These are phyloP conservation scores for Tyrannus savana DNA, from an alignment of 2,113 vertebrate genomes.

Conservation along the genomic window DNA sequence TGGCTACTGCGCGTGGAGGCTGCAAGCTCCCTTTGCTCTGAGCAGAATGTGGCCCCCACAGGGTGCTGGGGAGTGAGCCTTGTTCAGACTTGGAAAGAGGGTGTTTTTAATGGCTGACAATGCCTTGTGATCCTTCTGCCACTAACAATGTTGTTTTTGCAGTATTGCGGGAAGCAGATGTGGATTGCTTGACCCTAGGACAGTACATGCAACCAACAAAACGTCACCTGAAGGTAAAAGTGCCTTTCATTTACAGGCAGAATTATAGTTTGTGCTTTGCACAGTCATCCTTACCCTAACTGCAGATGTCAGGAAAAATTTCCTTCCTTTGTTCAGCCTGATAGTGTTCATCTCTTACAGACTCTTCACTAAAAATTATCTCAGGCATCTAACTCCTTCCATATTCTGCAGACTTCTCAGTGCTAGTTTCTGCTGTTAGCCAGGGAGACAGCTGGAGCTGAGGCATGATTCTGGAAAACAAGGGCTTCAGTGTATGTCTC, in stretches of 20 bases:
- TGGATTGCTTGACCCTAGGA: constrained; percentile 95
- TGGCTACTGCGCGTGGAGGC: fast-evolving
- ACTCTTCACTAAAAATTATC: neutral
- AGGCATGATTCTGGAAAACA: neutral
- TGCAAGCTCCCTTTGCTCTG: neutral
- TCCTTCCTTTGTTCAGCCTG: neutral
- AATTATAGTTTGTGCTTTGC: neutral
- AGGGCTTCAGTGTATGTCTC: neutral
- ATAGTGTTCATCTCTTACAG: neutral
- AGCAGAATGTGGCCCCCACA: neutral
- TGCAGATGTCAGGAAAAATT: neutral
- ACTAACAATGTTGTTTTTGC: constrained; percentile 14
- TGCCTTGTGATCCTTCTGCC: neutral
- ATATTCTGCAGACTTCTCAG: neutral
- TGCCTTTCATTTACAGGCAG: neutral
- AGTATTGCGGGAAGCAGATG: constrained; percentile 87
- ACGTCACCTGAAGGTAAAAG: constrained; percentile 90
- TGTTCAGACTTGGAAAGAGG: neutral
- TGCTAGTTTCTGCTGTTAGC: neutral
- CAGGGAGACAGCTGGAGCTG: neutral
- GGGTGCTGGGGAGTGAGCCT: neutral
- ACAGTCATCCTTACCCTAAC: neutral
- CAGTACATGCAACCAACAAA: constrained; percentile 99
- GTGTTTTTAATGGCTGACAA: neutral
- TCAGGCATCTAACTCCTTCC: neutral